Evolutionary conservation across 2,888 invertebrate genomes (phyloP).

Genomic region (Epiblema foenella): DNA sequence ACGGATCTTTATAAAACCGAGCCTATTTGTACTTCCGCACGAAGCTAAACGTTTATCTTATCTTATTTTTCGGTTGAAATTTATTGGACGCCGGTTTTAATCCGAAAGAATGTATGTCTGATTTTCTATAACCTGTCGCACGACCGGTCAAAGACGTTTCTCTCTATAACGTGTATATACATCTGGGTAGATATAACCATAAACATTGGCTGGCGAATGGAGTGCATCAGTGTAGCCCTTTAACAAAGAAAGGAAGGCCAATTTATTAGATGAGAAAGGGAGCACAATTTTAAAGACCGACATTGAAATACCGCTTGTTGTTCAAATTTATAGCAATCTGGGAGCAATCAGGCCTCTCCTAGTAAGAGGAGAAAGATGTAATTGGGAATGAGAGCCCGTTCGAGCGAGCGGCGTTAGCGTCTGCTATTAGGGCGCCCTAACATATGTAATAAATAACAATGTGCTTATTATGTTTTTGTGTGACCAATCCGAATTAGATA

Average conservation of each 20-base stretch:
- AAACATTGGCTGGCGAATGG: constrained; percentile 64
- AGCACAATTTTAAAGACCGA: constrained; percentile 79
- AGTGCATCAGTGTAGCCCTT: constrained; percentile 57
- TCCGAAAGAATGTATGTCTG: neutral
- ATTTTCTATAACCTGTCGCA: neutral
- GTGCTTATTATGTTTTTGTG: constrained; percentile 33
- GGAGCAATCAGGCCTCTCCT: constrained; percentile 77
- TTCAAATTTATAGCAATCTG: constrained; percentile 82
- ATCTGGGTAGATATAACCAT: too few species aligned
- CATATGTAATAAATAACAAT: constrained; percentile 39
- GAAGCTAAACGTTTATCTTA: neutral
- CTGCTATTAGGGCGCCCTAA: constrained; percentile 32
- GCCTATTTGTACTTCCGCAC: neutral
- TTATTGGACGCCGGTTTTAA: neutral
- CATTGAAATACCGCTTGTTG: constrained; percentile 75
- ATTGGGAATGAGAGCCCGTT: constrained; percentile 74
- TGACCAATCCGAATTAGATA: constrained; percentile 25
- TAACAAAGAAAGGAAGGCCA: constrained; percentile 82
- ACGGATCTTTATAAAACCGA: too few species aligned
- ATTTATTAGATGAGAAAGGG: constrained; percentile 81
- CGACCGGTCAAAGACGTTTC: neutral
- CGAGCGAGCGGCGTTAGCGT: constrained; percentile 59
- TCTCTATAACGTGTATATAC: too few species aligned
- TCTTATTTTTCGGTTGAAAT: neutral
- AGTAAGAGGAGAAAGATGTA: constrained; percentile 75